phyloP scores from a whole-genome alignment of 2,113 vertebrate species.

The Stegostoma tigrinum region DNA sequence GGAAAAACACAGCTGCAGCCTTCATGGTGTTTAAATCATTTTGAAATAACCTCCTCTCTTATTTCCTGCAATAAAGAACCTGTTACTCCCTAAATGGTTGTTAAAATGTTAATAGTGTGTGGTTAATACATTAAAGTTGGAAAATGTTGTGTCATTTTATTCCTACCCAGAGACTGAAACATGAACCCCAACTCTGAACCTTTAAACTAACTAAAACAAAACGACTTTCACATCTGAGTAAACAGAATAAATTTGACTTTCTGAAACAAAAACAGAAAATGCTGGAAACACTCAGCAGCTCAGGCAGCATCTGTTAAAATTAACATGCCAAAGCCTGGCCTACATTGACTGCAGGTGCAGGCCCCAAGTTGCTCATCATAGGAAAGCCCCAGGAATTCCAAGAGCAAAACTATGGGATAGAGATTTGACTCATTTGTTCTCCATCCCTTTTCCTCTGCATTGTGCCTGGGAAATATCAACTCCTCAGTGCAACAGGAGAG shows the following conservation, averaged over 20 bases:
- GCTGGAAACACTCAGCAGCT: conserved; percentile 17
- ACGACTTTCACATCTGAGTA: conserved; percentile 23
- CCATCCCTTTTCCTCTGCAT: neutral
- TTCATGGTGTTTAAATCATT: conserved; percentile 35
- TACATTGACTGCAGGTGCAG: neutral
- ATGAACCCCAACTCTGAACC: conserved; percentile 34
- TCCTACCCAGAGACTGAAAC: conserved; percentile 34
- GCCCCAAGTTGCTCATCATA: neutral
- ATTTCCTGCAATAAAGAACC: conserved; percentile 38
- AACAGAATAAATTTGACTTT: conserved; percentile 26
- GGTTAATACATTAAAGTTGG: conserved; percentile 38
- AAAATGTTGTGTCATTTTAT: conserved; percentile 38
- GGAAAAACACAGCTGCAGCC: conserved; percentile 16
- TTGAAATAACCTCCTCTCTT: conserved; percentile 19
- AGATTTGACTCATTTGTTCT: neutral
- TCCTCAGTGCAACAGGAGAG: neutral
- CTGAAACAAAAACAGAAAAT: conserved; percentile 25
- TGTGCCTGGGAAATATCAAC: neutral
- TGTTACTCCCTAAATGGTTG: conserved; percentile 38
- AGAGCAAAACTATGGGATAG: neutral
- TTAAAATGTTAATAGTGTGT: conserved; percentile 38
- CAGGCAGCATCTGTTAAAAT: neutral
- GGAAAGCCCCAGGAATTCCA: neutral
- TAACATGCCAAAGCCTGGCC: neutral
- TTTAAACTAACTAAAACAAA: conserved; percentile 19